Percentiles rank a stretch among this genome's conserved stretches.
These are phyloP conservation scores for Lucinisca nassula DNA, from an alignment of 2,888 invertebrate genomes.

Conservation along the genomic window DNA sequence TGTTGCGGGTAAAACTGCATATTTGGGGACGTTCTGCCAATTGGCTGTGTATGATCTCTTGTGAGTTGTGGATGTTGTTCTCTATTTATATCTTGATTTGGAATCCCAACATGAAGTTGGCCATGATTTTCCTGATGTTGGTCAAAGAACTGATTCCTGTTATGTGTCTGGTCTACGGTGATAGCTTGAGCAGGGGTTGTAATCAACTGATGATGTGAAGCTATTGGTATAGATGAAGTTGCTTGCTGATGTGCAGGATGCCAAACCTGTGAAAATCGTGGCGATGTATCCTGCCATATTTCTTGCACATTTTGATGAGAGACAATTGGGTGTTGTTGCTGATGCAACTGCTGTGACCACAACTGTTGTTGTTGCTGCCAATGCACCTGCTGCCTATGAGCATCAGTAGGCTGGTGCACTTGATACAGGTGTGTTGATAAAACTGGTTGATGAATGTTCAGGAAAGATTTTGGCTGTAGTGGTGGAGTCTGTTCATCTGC, in stretches of 20 bases:
- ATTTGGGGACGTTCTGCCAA: background rate
- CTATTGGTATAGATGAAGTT: background rate
- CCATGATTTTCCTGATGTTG: background rate
- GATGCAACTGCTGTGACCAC: background rate
- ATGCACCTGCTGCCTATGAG: background rate
- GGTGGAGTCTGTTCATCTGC: background rate
- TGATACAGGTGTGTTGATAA: background rate
- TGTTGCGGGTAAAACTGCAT: constrained; percentile 4
- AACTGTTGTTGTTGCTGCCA: background rate
- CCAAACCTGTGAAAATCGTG: background rate
- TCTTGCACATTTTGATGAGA: constrained; percentile 7
- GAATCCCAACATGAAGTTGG: background rate
- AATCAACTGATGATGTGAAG: constrained; percentile 1
- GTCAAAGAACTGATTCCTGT: background rate
- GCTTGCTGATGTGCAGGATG: background rate
- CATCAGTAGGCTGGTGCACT: background rate
- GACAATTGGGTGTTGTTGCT: constrained; percentile 5
- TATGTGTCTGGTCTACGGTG: background rate
- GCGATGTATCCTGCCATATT: background rate
- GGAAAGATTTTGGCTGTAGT: background rate
- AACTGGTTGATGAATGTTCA: background rate
- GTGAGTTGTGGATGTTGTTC: background rate
- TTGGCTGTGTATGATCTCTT: background rate
- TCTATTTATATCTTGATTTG: background rate
- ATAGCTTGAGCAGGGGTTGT: background rate